Percentiles rank a stretch among this genome's conserved stretches.
Conservation (phyloP, 2,113 vertebrate genomes). For the Larimichthys polyactis region DNA sequence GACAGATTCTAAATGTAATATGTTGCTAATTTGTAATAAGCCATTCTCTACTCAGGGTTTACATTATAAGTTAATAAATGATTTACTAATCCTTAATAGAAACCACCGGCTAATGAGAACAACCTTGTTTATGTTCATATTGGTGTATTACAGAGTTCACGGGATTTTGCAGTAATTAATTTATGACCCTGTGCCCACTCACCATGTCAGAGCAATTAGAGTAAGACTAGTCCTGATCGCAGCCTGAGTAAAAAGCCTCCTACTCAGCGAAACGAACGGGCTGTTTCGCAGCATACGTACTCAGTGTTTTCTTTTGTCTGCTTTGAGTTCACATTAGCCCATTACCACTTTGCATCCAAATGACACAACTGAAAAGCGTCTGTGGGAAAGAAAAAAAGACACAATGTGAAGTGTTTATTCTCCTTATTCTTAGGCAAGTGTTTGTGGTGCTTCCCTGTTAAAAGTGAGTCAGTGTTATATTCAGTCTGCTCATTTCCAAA, state of each 20-base stretch:
- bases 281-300: background rate
- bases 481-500: conserved; percentile 61
- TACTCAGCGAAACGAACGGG: background rate
- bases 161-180: background rate
- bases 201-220: conserved; percentile 13
- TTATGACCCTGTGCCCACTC: background rate
- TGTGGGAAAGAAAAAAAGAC: conserved; percentile 21
- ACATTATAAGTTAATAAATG: background rate
- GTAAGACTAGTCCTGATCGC: background rate
- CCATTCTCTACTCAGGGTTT: background rate
- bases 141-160: background rate
- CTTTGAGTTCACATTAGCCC: conserved; percentile 24
- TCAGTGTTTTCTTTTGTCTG: conserved; percentile 37
- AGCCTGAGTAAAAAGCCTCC: background rate
- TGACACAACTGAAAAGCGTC: conserved; percentile 29
- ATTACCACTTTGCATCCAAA: conserved; percentile 45
- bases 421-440: conserved; percentile 32
- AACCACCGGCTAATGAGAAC: background rate
- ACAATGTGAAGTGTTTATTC: conserved; percentile 53
- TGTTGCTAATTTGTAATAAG: background rate
- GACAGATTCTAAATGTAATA: background rate
- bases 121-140: background rate
- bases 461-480: conserved; percentile 43
- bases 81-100: background rate
- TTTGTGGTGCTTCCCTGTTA: conserved; percentile 30